Conservation (phyloP, 2,888 invertebrate species). For the Timema cristinae region DNA sequence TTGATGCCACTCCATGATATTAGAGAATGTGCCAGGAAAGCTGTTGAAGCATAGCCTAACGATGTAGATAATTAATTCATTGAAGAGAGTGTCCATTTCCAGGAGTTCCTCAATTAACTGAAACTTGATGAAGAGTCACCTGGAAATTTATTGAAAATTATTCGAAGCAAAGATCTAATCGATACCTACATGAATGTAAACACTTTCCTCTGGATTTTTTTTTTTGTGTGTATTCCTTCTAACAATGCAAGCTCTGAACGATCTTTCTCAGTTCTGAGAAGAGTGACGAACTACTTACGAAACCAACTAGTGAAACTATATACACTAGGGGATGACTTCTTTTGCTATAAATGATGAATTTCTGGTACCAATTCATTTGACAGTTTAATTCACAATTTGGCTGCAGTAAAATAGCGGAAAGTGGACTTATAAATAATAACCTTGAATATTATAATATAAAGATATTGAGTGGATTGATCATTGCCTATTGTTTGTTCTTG, state of each 20-base stretch:
- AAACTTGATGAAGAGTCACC: background rate
- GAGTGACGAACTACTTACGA: no score
- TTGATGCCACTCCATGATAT: background rate
- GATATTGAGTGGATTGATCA: no score
- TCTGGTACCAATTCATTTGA: no score
- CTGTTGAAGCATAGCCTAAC: conserved; percentile 4
- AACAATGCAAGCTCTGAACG: background rate
- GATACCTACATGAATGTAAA: background rate
- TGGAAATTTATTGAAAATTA: background rate
- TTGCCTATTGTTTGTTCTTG: no score
- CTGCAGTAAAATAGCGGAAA: no score
- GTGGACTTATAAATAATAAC: no score
- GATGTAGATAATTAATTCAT: background rate
- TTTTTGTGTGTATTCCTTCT: conserved; percentile 3
- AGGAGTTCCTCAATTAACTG: background rate
- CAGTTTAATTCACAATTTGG: no score
- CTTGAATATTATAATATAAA: no score
- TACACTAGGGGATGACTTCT: no score
- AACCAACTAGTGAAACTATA: no score
- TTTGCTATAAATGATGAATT: no score
- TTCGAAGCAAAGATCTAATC: background rate
- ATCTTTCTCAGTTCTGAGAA: no score
- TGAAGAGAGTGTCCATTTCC: background rate
- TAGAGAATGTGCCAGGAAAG: conserved; percentile 6
- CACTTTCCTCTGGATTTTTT: background rate